Base-by-base conservation (phyloP, 1,140 invertebrate species). In the Drosophila ironensis region DNA sequence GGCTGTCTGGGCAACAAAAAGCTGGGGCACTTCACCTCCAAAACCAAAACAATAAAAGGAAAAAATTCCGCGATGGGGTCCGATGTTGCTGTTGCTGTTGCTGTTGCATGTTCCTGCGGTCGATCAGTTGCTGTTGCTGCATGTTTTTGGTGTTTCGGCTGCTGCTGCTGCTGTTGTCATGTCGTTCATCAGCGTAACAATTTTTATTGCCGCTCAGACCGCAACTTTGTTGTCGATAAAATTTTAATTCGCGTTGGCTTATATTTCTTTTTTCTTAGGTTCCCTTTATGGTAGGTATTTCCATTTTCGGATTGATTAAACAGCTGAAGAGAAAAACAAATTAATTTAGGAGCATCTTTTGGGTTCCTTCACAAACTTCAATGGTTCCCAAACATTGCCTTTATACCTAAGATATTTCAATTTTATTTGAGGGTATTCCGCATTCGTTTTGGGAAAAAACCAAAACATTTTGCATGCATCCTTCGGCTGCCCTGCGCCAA, bases 181-280 rank as follows among this genome's bases (percentile, higher is more conserved):
- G 67, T 71, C 48, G 78, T 82, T 78, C 78, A 84, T 82, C 78
- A 84, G 67, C 66, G 66, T 69, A 69, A 69, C 66, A 82, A 82
- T 82, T 84, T 82, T 84, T 69, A 69, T 69, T 70, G 56, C 67
- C 17, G 47, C 30, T 78, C 48, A 53, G 60, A 67, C 78, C 80
- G 73, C 78, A 84, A 86, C 69, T 73, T 86, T 78, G 80, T 84
- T 84, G 78, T 70, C 73, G 80, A 84, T 84, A 84, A 78, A 84
- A 86, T 84, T 84, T 84, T 86, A 84, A 84, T 84, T 78, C 70
- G 57, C 73, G 66, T 82, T 71, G 69, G 68, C 69, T 77, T 71
- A 33, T 47, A 42, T 68, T 57, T 72, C 64, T 57, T 67, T 42
- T 17, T 28, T 54, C 11, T 4, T 4, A 6, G 22, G 27, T 24